Base-by-base conservation (phyloP, 2,888 invertebrate species). In the Pheosia tremula region DNA sequence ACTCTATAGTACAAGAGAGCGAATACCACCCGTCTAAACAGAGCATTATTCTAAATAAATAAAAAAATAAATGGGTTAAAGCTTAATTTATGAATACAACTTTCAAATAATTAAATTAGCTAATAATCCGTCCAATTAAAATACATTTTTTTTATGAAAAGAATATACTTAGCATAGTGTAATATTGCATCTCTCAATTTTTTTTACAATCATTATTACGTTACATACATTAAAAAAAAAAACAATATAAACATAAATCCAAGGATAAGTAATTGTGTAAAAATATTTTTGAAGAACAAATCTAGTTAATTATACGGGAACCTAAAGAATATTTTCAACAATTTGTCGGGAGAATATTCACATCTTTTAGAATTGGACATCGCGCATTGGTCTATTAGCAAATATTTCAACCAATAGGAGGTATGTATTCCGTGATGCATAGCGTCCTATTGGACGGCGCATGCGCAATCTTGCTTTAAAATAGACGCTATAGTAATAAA, bases 1-100 rank as follows among this genome's bases (percentile, higher is more conserved):
- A 41, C 8, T 41, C 0, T 5, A 41, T 3, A 5, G 41, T 8
- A 41, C 41, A 41, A 45, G 9, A 9, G 43, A 45, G 10, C 43
- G 11, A 47, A 11, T 47, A 47, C n/a, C 47, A n/a, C 5, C 47
- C 47, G 47, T n/a, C 47, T 47, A 47, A 47, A 47, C n/a, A n/a
- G 47, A 47, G 47, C 47, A 5, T 47, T n/a, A 60, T 58, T 66
- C 83, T 88, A 88, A 88, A 89, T 89, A 88, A 89, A 89, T 87
- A 86, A 82, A 80, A 77, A 75, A 64, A 77, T 75, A n/a, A n/a
- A n/a, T 74, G 74, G 70, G 85, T 91, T 89, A 91, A 91, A 91
- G 92, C 92, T 91, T 88, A 89, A 69, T 82, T 77, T 78, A 83
- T 74, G 77, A 73, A 74, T 72, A 75, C 67, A 75, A 68, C 72